Conservation (phyloP, 1,140 invertebrate genomes). For the Muscidifurax raptorellus region DNA sequence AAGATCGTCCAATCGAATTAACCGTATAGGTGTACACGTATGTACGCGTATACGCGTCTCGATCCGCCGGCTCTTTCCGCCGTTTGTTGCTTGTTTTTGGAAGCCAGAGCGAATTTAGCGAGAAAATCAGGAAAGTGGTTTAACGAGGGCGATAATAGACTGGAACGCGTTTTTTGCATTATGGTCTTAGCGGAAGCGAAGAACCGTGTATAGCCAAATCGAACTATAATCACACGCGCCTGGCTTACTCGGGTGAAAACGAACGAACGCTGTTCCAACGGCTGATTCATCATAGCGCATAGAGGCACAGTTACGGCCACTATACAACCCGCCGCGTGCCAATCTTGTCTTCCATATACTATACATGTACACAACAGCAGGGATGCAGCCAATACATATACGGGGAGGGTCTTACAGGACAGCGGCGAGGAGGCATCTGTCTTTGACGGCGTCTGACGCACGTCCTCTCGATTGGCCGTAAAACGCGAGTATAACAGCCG, state of each 20-base stretch:
- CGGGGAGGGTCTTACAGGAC: background rate
- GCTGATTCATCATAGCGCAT: background rate
- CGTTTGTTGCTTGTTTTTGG: no score
- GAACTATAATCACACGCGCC: no score
- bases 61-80: no score
- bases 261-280: background rate
- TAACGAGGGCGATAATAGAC: no score
- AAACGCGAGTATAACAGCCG: background rate
- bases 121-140: no score
- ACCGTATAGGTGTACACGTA: background rate
- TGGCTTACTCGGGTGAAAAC: background rate
- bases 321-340: background rate
- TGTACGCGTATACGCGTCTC: background rate
- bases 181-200: no score
- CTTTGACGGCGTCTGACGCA: conserved; percentile 3
- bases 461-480: conserved; percentile 1
- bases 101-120: no score
- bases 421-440: background rate
- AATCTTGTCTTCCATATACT: background rate
- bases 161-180: no score
- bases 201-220: no score
- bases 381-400: no score
- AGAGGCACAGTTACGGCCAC: background rate
- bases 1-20: no score
- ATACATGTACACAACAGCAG: background rate